Base-by-base conservation (phyloP, 1,140 invertebrate genomes). In the Chelonus insularis region DNA sequence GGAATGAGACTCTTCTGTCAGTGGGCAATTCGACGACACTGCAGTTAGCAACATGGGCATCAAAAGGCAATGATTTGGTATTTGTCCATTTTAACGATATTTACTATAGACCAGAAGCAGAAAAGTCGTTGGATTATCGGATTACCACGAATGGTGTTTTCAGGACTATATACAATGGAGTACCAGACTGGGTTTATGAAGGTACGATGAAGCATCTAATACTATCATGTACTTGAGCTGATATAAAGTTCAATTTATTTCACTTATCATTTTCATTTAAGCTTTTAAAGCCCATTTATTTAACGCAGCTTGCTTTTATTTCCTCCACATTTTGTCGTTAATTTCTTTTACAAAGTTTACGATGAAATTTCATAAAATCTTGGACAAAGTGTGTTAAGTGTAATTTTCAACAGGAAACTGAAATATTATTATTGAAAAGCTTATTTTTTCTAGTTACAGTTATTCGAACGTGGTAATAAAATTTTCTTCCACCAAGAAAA, bases 41-140 rank as follows among this genome's bases (percentile, higher is more conserved):
- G 12, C 87, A 90, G 66, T 83, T 89, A 63, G 88, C 86, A 29
- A 78, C 82, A 0, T 95, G 92, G 91, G 86, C 87, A 0, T 90
- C 91, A 0, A 72, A 78, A 0, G 88, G 87, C 6, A 90, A 91
- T 70, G 84, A 84, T 1, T 72, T 92, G 39, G 87, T 89, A 11
- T 93, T 90, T 72, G 91, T 96, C 0, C 85, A 87, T 63, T 79
- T 86, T 39, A 95, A 95, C 73, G 91, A 96, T 72, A 88, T 96
- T 56, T 94, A 86, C 73, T 91, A 90, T 59, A 83, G 85, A 65
- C 75, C 76, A 36, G 78, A 73, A 20, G 82, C 83, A 36, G 84
- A 78, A 60, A 72, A 72, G 25, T 51, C 71, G 0, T 72, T 82
- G 29, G 77, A 82, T 60, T 78, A 79, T 63, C 75, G 80, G 64